A percentile compares a stretch with the other conserved stretches of the same genome.
Conservation (phyloP, 2,113 vertebrate species). For the Microcebus jonahi region DNA sequence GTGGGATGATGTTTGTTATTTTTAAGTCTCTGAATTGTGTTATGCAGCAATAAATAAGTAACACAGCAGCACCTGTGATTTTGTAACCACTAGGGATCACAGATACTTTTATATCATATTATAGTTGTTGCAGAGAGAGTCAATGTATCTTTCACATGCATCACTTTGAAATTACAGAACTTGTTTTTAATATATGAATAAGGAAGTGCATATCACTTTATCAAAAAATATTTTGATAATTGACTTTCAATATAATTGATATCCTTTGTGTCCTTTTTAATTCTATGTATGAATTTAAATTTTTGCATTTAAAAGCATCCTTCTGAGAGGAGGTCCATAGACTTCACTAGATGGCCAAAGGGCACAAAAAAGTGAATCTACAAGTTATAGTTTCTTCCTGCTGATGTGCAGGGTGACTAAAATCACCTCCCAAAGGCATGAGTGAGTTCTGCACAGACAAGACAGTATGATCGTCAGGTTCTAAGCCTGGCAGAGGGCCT, state of each 20-base stretch:
- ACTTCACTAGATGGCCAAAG: neutral
- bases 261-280: neutral
- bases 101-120: neutral
- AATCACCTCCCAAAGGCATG: neutral
- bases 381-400: neutral
- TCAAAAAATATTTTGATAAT: conserved; percentile 7
- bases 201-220: neutral
- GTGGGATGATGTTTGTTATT: neutral
- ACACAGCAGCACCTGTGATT: neutral
- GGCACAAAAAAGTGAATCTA: neutral
- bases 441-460: neutral
- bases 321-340: neutral
- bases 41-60: neutral
- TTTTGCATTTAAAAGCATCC: conserved; percentile 20
- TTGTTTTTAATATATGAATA: conserved; percentile 3
- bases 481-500: neutral
- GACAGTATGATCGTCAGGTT: neutral
- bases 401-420: neutral
- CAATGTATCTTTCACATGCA: neutral
- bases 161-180: neutral
- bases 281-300: neutral
- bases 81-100: neutral
- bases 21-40: neutral
- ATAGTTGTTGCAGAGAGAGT: neutral
- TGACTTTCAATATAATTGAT: neutral